phyloP scores from a whole-genome alignment of 2,113 vertebrate genomes.

The Dicaeum eximium region DNA sequence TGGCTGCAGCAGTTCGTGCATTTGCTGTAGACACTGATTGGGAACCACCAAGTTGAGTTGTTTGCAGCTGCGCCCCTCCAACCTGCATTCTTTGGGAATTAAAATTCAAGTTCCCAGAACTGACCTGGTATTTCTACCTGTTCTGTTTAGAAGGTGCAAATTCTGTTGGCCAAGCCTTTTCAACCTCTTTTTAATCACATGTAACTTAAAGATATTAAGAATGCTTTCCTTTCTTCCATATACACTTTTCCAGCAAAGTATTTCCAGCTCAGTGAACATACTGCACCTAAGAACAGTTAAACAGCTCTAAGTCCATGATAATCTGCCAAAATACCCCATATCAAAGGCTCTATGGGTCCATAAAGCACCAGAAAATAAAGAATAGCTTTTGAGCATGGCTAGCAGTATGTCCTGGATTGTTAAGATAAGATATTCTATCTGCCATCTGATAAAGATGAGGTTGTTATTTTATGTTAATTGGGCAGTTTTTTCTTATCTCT shows the following conservation, averaged over 20 bases:
- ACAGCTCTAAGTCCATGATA: not conserved
- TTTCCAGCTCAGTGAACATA: not conserved
- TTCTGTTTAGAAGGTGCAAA: not conserved
- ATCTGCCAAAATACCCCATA: not conserved
- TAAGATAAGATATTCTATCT: no score
- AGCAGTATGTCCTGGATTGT: no score
- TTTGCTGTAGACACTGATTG: rapidly evolving
- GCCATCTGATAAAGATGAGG: no score
- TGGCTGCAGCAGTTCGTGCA: not conserved
- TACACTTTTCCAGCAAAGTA: not conserved
- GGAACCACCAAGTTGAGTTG: rapidly evolving
- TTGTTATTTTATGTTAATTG: no score
- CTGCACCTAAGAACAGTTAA: not conserved
- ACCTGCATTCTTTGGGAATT: not conserved
- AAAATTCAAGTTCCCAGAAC: not conserved
- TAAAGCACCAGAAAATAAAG: not conserved
- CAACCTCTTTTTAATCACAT: not conserved
- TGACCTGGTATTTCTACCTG: not conserved
- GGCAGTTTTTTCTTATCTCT: no score
- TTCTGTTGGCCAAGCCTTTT: not conserved
- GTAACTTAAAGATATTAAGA: not conserved
- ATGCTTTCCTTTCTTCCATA: not conserved
- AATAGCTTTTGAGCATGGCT: not conserved
- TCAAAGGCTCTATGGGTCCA: not conserved
- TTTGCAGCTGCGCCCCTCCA: not conserved